Conservation (phyloP, 2,888 invertebrate species). For the Spodoptera littoralis region DNA sequence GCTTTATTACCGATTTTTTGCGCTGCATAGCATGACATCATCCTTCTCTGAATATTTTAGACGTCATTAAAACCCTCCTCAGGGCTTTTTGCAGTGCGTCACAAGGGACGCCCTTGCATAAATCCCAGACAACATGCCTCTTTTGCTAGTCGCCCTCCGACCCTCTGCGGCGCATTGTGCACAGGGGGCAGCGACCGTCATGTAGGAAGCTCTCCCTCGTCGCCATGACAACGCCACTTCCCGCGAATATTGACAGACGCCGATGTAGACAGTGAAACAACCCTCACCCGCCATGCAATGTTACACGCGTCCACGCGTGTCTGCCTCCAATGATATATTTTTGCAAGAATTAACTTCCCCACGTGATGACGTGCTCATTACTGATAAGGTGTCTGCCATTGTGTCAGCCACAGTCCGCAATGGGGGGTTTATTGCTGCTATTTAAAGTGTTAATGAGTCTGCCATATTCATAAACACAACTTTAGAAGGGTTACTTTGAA, state of each 20-base stretch:
- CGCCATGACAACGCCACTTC: conserved; percentile 83
- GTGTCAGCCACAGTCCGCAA: conserved; percentile 63
- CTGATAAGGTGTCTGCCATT: conserved; percentile 78
- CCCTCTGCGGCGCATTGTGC: conserved; percentile 77
- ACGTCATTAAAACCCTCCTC: conserved; percentile 47
- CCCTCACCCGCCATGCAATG: conserved; percentile 49
- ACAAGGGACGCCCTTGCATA: conserved; percentile 71
- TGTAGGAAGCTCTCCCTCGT: conserved; percentile 79
- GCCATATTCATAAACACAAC: conserved; percentile 20
- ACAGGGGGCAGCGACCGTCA: conserved; percentile 80
- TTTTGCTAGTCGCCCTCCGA: conserved; percentile 74
- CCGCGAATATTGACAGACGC: conserved; percentile 82
- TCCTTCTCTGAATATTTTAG: conserved; percentile 55
- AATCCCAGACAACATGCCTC: conserved; percentile 77
- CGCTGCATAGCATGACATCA: conserved; percentile 29
- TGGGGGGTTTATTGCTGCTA: conserved; percentile 66
- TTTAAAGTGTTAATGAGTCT: conserved; percentile 60
- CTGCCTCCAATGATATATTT: conserved; percentile 79
- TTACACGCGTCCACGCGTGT: conserved; percentile 64
- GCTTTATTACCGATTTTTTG: conserved; percentile 19
- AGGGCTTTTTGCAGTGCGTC: conserved; percentile 52
- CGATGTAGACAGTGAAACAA: conserved; percentile 70
- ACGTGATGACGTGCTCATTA: conserved; percentile 77
- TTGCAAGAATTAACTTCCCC: conserved; percentile 74
- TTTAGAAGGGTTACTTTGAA: conserved; percentile 19